Percentiles rank a stretch among this genome's conserved stretches.
Conservation (phyloP, 1,140 invertebrate species). For the Monochamus saltuarius region DNA sequence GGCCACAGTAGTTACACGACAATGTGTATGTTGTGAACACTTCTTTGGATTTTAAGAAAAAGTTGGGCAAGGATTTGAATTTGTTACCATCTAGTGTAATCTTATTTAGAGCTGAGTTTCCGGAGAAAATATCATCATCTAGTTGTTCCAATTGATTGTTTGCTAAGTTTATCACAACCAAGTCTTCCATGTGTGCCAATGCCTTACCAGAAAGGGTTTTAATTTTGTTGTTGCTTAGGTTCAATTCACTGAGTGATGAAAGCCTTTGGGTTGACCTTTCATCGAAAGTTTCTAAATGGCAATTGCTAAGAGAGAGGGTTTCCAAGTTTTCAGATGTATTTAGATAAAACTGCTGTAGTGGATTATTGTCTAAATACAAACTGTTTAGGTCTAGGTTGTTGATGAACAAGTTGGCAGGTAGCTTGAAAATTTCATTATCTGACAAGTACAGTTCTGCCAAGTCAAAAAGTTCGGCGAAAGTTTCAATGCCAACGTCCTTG, state of each 20-base stretch:
- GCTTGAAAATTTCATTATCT: slow-evolving; percentile 42
- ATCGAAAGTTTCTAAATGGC: slow-evolving; percentile 38
- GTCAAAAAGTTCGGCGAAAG: slow-evolving; percentile 36
- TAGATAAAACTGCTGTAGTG: slow-evolving; percentile 34
- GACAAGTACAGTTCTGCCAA: slow-evolving; percentile 42
- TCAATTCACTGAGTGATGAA: slow-evolving; percentile 33
- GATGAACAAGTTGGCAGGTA: slow-evolving; percentile 36
- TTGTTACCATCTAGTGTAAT: slow-evolving; percentile 43
- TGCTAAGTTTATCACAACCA: slow-evolving; percentile 42
- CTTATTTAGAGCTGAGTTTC: slow-evolving; percentile 37
- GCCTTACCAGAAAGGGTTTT: slow-evolving; percentile 27
- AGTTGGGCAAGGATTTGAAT: slow-evolving; percentile 41
- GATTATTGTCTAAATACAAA: slow-evolving; percentile 44
- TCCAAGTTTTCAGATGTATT: slow-evolving; percentile 38
- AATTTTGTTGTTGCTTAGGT: slow-evolving; percentile 45
- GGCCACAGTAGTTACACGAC: slow-evolving; percentile 43
- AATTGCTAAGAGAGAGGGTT: slow-evolving; percentile 40
- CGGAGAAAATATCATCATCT: slow-evolving; percentile 36
- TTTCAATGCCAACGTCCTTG: slow-evolving; percentile 32
- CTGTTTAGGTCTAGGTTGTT: slow-evolving; percentile 37
- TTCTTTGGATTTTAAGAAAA: slow-evolving; percentile 27
- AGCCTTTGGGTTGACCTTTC: slow-evolving; percentile 31
- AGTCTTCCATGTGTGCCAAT: slow-evolving; percentile 34
- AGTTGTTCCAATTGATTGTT: slow-evolving; percentile 41
- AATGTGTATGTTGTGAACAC: slow-evolving; percentile 38